A percentile compares a stretch with the other conserved stretches of the same genome.
Conservation (phyloP, 2,797 vertebrate genomes). For the Thalassophryne amazonica region DNA sequence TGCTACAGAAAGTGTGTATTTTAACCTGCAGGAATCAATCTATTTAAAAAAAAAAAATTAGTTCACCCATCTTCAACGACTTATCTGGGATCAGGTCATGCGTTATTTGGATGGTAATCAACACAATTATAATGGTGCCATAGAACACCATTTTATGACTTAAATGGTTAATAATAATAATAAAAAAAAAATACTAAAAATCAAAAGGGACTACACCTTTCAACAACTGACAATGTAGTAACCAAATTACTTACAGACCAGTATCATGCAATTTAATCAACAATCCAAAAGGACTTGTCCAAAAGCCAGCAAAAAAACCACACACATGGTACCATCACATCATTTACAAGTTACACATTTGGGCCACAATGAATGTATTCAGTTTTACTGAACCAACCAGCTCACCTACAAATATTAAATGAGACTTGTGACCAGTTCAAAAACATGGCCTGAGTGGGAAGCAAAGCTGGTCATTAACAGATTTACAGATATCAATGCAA, state of each 20-base stretch:
- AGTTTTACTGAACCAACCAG: neutral
- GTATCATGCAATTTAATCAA: neutral
- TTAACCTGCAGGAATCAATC: too few relatives aligned
- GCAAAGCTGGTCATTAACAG: neutral
- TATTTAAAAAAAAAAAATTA: too few relatives aligned
- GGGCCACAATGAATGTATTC: neutral
- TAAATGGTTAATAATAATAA: too few relatives aligned
- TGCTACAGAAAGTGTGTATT: too few relatives aligned
- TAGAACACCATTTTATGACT: too few relatives aligned
- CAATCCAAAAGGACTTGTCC: slow-evolving; percentile 3
- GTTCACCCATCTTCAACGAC: too few relatives aligned
- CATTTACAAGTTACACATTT: neutral
- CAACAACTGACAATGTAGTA: too few relatives aligned
- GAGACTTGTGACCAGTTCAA: neutral
- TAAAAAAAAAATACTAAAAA: too few relatives aligned
- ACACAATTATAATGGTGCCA: too few relatives aligned
- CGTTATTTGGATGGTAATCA: too few relatives aligned
- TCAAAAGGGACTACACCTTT: too few relatives aligned
- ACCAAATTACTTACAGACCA: neutral
- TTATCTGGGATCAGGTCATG: too few relatives aligned
- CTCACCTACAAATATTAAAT: neutral
- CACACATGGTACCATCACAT: neutral
- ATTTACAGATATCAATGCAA: neutral
- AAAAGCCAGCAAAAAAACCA: slow-evolving; percentile 7
- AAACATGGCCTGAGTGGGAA: neutral